Base-by-base conservation (phyloP, 2,888 invertebrate species). In the Saturnia pavonia region DNA sequence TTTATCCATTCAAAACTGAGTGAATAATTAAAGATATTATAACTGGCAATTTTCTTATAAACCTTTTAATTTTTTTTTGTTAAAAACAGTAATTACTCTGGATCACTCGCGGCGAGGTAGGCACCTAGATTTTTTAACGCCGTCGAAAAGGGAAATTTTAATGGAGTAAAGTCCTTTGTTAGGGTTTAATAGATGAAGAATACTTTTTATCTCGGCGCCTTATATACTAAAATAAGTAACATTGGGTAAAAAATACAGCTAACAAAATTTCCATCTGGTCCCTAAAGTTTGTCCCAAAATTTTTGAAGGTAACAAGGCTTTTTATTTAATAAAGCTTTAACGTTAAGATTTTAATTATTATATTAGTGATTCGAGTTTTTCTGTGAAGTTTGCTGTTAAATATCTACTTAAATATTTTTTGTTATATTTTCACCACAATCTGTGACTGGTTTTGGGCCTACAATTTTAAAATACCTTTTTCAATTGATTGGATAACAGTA, bases 21-120 rank as follows among this genome's bases (percentile, higher is more conserved):
- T 65, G 65, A 57, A 65, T 54, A 63, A 34, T 65, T 40, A n/a
- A 65, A 65, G 40, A 65, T 65, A 40, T 40, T 65, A 54, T 9
- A 65, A 25, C 40, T n/a, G 22, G 65, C 65, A 40, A 40, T 65
- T 65, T 40, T 65, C 40, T 65, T 65, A 40, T 65, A 65, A 65
- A 65, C 65, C 40, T 19, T n/a, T 19, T 65, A 65, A 65, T 65
- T 65, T 65, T 65, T 65, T 65, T 65, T 65, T 65, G 65, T 40
- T 65, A 65, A 65, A 40, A 65, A 65, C n/a, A 65, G 65, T 65
- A 65, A 65, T 65, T 65, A 65, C 40, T 7, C n/a, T 19, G 65
- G 65, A 65, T 19, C 65, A 40, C 65, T 65, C 65, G 65, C 65
- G 65, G 65, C 65, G 40, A 34, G 65, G 65, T 40, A 63, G 65